Conservation (phyloP, 2,888 invertebrate genomes). For the Thelaira solivaga region DNA sequence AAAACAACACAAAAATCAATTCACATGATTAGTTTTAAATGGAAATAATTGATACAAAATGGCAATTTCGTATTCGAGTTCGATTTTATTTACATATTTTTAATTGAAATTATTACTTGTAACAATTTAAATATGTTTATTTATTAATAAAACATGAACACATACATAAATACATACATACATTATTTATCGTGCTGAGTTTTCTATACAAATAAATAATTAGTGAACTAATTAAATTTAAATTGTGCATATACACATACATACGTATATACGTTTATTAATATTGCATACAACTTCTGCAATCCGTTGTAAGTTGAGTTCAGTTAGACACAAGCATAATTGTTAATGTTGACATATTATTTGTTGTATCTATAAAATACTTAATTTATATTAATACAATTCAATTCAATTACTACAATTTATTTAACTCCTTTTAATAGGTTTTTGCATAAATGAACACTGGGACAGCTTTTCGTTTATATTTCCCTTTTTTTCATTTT, state of each 20-base stretch:
- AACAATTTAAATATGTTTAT: too few species aligned
- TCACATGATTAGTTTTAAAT: too few species aligned
- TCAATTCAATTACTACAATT: slow-evolving; percentile 7
- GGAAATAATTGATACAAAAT: too few species aligned
- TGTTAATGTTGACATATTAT: slow-evolving; percentile 30
- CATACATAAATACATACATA: too few species aligned
- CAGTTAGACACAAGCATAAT: background rate
- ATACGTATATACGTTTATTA: too few species aligned
- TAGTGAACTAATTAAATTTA: slow-evolving; percentile 46
- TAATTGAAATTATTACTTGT: background rate
- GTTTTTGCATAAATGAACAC: background rate
- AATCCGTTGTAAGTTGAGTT: background rate
- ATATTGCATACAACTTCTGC: background rate
- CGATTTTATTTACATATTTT: background rate
- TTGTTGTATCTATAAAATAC: background rate
- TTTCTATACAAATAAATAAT: too few species aligned
- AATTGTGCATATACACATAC: too few species aligned
- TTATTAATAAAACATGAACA: too few species aligned
- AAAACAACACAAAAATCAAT: too few species aligned
- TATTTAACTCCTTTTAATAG: background rate
- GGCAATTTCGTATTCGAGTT: too few species aligned
- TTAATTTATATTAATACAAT: slow-evolving; percentile 4
- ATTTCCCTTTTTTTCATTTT: background rate
- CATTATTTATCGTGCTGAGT: too few species aligned
- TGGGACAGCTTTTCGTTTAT: background rate